phyloP scores from a whole-genome alignment of 2,888 invertebrate genomes.

The Heliconius ismenius region DNA sequence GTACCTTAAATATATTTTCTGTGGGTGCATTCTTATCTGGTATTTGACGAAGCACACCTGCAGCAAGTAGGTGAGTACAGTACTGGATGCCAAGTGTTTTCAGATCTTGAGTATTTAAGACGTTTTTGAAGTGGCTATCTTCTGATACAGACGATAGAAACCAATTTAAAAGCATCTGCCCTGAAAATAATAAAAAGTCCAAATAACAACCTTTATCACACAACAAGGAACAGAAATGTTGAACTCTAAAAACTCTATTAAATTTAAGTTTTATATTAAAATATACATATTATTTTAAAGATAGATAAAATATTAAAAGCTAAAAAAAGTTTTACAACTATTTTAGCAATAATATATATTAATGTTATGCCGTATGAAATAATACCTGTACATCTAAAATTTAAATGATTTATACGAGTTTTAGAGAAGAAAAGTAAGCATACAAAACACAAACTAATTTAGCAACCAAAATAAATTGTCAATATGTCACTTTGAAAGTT shows the following conservation, averaged over 20 bases:
- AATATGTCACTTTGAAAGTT: conserved; percentile 18
- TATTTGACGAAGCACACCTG: conserved; percentile 91
- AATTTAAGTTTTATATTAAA: neutral
- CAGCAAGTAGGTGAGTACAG: conserved; percentile 92
- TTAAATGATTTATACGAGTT: neutral
- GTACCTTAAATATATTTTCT: conserved; percentile 87
- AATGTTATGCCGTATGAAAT: neutral
- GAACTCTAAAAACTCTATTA: neutral
- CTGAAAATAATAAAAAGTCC: conserved; percentile 76
- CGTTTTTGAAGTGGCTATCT: conserved; percentile 83
- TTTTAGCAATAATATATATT: neutral
- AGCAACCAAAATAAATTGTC: conserved; percentile 8
- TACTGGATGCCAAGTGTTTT: conserved; percentile 90
- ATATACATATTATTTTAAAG: neutral
- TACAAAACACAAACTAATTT: conserved; percentile 14
- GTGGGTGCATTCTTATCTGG: conserved; percentile 87
- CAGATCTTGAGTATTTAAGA: conserved; percentile 86
- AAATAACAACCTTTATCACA: neutral
- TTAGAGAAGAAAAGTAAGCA: neutral
- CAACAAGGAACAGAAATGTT: neutral
- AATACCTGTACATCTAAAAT: neutral
- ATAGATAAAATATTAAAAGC: neutral
- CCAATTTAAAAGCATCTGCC: conserved; percentile 96
- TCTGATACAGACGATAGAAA: conserved; percentile 89
- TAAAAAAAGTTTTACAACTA: neutral